Percentiles rank a stretch among this genome's conserved stretches.
Conservation (phyloP, 2,797 vertebrate genomes). For the Pogonophryne albipinna region DNA sequence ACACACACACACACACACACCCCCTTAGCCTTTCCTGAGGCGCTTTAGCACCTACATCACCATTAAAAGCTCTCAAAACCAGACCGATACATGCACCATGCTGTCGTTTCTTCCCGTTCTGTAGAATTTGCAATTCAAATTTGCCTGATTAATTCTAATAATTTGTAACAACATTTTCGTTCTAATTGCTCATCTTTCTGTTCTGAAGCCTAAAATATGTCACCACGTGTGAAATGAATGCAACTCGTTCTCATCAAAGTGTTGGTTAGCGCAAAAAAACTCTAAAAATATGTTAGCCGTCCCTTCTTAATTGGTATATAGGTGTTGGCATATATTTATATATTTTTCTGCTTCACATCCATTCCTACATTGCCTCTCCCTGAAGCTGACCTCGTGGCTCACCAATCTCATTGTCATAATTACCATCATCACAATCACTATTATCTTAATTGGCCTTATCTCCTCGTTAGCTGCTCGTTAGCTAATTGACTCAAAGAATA, state of each 20-base stretch:
- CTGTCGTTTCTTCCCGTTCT: conserved; percentile 20
- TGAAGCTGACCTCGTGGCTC: conserved; percentile 75
- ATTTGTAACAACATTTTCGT: conserved; percentile 20
- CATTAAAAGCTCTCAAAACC: conserved; percentile 50
- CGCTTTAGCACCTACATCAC: conserved; percentile 48
- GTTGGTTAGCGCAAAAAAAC: conserved; percentile 34
- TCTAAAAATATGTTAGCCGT: conserved; percentile 44
- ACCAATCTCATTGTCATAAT: conserved; percentile 79
- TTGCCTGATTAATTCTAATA: conserved; percentile 30
- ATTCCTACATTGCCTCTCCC: conserved; percentile 42
- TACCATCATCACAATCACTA: conserved; percentile 81
- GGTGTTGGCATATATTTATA: neutral
- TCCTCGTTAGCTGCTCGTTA: conserved; percentile 82
- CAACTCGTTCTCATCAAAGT: conserved; percentile 41
- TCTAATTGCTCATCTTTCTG: conserved; percentile 60
- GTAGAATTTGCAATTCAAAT: conserved; percentile 11
- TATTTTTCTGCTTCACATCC: too few relatives aligned
- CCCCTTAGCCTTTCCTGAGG: conserved; percentile 40
- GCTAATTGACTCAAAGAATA: conserved; percentile 82
- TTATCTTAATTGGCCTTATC: conserved; percentile 84
- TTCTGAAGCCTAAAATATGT: conserved; percentile 37
- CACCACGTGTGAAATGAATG: conserved; percentile 24
- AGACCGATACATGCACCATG: conserved; percentile 4
- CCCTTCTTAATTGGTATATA: conserved; percentile 60
- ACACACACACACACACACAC: conserved; percentile 26